Conservation (phyloP, 2,113 vertebrate species). For the Zosterops pallidus region DNA sequence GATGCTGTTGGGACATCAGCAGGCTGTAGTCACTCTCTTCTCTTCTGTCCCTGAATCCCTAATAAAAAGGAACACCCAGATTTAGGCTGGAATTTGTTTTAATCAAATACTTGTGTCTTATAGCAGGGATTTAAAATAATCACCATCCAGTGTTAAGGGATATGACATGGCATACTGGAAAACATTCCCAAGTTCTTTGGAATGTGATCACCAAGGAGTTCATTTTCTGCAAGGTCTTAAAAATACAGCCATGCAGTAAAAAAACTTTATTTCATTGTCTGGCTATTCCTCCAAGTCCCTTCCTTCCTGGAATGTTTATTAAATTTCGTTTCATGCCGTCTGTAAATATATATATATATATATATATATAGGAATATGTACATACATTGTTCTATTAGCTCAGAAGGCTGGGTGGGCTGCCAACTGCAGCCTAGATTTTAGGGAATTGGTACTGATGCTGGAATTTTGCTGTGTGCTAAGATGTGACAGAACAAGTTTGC, state of each 20-base stretch:
- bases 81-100: neutral
- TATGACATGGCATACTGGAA: neutral
- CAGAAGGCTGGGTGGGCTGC: constrained; percentile 4
- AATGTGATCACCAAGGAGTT: constrained; percentile 12
- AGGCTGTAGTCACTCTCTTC: neutral
- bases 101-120: constrained; percentile 20
- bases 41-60: neutral
- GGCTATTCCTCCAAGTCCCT: constrained; percentile 16
- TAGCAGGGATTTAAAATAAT: constrained; percentile 8
- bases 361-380: neutral
- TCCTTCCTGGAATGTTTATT: constrained; percentile 60
- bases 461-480: neutral
- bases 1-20: neutral
- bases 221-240: constrained; percentile 51
- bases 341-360: neutral
- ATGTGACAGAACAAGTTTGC: neutral
- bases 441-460: neutral
- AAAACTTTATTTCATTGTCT: constrained; percentile 54
- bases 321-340: neutral
- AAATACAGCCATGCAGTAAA: constrained; percentile 42
- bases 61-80: neutral
- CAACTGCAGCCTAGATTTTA: neutral
- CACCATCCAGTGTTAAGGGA: neutral
- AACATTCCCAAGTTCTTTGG: neutral
- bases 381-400: neutral